A percentile compares a stretch with the other conserved stretches of the same genome.
phyloP scores from a whole-genome alignment of 2,797 vertebrate species.

The Coilia nasus region DNA sequence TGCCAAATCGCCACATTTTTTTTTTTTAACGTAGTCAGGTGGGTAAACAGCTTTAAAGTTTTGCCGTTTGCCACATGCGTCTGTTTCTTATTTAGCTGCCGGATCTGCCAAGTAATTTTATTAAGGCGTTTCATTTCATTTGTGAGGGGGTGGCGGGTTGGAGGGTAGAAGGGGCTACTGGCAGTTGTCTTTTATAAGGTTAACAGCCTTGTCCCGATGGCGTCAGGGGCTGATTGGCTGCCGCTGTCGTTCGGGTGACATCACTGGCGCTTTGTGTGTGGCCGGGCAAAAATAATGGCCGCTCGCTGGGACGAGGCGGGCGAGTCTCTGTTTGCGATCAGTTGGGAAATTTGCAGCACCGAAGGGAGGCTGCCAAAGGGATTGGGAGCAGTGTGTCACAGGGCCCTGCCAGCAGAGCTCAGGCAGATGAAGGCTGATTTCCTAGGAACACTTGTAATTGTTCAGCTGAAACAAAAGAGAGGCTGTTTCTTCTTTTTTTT shows the following conservation, averaged over 20 bases:
- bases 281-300: not conserved
- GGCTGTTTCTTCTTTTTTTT: too few relatives aligned
- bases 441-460: slow-evolving; percentile 4
- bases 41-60: slow-evolving; percentile 94
- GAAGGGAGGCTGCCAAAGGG: not conserved
- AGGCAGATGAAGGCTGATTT: slow-evolving; percentile 11
- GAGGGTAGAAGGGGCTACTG: not conserved
- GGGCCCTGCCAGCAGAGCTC: not conserved
- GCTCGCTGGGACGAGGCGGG: not conserved
- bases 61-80: slow-evolving; percentile 44
- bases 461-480: not conserved
- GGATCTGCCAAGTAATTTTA: slow-evolving; percentile 71
- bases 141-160: slow-evolving; percentile 30
- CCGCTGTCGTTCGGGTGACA: slow-evolving; percentile 58
- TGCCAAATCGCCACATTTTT: slow-evolving; percentile 87
- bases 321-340: not conserved
- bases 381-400: not conserved
- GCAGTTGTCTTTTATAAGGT: slow-evolving; percentile 72
- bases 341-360: not conserved
- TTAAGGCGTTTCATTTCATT: slow-evolving; percentile 74
- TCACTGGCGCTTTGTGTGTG: slow-evolving; percentile 47
- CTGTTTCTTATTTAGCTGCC: slow-evolving; percentile 68
- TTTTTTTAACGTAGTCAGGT: slow-evolving; percentile 83
- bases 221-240: slow-evolving; percentile 65
- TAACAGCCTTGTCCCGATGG: slow-evolving; percentile 55